Evolutionary conservation across 2,888 invertebrate genomes (phyloP), one percentile per base, ranked within the genome.

Genomic region (Melieria omissa): DNA sequence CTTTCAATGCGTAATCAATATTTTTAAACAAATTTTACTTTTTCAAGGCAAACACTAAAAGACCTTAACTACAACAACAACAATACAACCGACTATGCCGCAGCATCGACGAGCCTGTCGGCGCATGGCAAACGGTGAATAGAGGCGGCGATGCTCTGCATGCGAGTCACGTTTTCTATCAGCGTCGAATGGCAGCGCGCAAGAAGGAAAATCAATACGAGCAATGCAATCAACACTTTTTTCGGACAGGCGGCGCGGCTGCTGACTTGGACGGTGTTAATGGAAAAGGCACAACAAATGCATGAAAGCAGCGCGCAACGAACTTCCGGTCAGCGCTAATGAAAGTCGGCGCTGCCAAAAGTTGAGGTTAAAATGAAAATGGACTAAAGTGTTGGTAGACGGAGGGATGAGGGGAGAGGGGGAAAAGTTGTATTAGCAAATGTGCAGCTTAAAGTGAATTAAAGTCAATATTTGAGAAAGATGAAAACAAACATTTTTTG

Each of bases 91-190:
- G 6, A 54, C 60, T 49, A 41, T 62, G 60, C 65, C 45, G 52
- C 65, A 52, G 29, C 63, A 42, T 42, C 16, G 41, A 65, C 41
- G n/a, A 10, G 44, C 4, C 47, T 12, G 62, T 5, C 62, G 8
- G 5, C 14, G 44, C n/a, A 52, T 49, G 7, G 8, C 5, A 6
- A 8, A 14, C 52, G 52, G 52, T 9, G 52, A 52, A 52, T 9
- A 14, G 7, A 12, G 4, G 14, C 29, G 5, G 58, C 14, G 41
- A 29, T 49, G 44, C 6, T 73, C 64, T 45, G 55, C 45, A 83
- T 81, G 79, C 81, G 63, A 78, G 80, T 82, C 83, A 83, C 83
- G 83, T 83, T 80, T 78, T 76, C 79, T 77, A 82, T 80, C 79
- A 80, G 81, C 74, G 72, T 70, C 81, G 61, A 52, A 62, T 29